These are phyloP conservation scores for Agrochola circellaris DNA, from an alignment of 2,888 invertebrate genomes.

Conservation along the genomic window DNA sequence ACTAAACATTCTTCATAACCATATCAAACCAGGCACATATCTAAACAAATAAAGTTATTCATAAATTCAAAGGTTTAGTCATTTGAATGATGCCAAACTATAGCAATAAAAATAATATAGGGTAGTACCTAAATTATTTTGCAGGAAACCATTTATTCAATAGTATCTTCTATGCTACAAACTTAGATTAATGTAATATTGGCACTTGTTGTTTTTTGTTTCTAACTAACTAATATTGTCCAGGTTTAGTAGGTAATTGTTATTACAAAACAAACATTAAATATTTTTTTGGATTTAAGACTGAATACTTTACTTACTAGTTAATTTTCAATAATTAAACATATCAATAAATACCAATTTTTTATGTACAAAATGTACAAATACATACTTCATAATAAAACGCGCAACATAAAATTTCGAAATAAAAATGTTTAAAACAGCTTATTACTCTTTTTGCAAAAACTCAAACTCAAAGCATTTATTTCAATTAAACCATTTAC, in stretches of 20 bases:
- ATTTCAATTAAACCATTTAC: no score
- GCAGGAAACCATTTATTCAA: background rate
- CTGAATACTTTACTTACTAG: background rate
- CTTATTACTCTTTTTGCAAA: background rate
- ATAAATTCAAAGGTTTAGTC: background rate
- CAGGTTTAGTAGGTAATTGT: background rate
- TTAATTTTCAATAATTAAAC: background rate
- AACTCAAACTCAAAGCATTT: no score
- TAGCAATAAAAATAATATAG: background rate
- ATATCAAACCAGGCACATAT: constrained; percentile 35
- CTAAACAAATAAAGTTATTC: background rate
- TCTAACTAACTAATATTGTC: background rate
- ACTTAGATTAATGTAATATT: background rate
- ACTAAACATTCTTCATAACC: constrained; percentile 21
- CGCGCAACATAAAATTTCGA: background rate
- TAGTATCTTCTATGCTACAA: background rate
- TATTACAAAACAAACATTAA: background rate
- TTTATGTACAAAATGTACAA: background rate
- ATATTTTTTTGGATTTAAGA: background rate
- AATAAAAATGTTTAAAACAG: background rate
- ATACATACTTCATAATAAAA: background rate
- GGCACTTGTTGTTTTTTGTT: background rate
- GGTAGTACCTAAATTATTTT: no score
- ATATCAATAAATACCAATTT: background rate
- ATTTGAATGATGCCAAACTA: no score